Evolutionary conservation across 2,888 invertebrate species (phyloP).

Genomic region (Drosophila birchii): DNA sequence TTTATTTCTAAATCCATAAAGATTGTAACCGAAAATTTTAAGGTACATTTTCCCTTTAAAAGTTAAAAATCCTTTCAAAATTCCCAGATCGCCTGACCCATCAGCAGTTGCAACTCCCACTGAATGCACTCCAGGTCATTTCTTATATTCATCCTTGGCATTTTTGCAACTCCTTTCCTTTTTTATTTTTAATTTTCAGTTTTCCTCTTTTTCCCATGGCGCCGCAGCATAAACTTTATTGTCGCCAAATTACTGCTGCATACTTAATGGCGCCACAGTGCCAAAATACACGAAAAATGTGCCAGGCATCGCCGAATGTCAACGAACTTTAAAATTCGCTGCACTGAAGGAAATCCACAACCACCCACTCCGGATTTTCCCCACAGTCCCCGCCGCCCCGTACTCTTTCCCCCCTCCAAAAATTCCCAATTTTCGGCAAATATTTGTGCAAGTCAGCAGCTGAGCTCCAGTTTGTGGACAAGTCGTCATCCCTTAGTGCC

Average conservation of each 20-base stretch:
- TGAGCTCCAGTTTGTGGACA: conserved; percentile 39
- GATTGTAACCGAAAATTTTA: background rate
- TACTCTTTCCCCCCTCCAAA: conserved; percentile 8
- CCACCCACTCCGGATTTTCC: conserved; percentile 1
- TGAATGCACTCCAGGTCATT: conserved; percentile 9
- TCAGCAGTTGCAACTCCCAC: conserved; percentile 21
- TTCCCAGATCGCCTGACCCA: background rate
- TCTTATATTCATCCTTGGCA: conserved; percentile 10
- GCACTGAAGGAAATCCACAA: conserved; percentile 22
- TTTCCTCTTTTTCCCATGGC: conserved; percentile 48
- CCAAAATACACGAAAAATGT: conserved; percentile 39
- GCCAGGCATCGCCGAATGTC: conserved; percentile 51
- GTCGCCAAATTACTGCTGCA: conserved; percentile 80
- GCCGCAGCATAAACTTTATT: conserved; percentile 77
- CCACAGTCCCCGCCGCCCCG: background rate
- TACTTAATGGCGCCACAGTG: conserved; percentile 73
- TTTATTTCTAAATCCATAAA: background rate
- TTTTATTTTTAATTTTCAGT: background rate
- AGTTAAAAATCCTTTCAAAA: background rate
- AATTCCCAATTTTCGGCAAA: conserved; percentile 58
- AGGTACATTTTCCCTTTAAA: no score
- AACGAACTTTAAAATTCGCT: conserved; percentile 77
- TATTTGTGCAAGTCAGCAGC: conserved; percentile 75
- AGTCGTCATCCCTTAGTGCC: conserved; percentile 43
- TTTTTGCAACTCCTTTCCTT: conserved; percentile 9